Evolutionary conservation across 2,797 vertebrate species (phyloP).

Genomic region (Diglossa cyanea): DNA sequence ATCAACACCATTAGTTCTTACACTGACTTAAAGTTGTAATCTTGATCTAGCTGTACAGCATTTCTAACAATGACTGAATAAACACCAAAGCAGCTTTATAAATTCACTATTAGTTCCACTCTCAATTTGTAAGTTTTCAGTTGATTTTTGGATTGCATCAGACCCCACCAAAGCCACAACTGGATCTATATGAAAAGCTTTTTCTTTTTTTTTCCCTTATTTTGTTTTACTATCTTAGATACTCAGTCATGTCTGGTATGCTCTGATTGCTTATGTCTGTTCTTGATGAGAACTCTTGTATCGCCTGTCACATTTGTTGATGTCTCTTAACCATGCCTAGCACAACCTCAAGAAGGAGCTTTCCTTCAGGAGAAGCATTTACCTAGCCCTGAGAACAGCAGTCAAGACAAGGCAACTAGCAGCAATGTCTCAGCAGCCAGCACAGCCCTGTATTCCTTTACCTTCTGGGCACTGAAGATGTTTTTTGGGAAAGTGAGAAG

Average conservation of each 20-base stretch:
- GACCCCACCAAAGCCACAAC: not conserved
- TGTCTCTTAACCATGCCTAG: not conserved
- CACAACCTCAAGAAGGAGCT: not conserved
- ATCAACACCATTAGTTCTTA: not conserved
- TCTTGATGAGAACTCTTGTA: not conserved
- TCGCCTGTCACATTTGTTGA: not conserved
- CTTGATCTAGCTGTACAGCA: not conserved
- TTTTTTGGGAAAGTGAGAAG: not conserved
- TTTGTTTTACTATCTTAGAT: not conserved
- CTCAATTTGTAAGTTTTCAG: not conserved
- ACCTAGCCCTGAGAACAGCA: not conserved
- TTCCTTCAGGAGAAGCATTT: not conserved
- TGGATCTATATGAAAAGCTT: not conserved
- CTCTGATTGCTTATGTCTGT: not conserved
- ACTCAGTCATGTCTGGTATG: not conserved
- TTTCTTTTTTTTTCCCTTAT: not conserved
- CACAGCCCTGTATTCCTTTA: not conserved
- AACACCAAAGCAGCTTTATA: not conserved
- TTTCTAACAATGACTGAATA: not conserved
- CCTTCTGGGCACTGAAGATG: not conserved
- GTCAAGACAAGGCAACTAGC: not conserved
- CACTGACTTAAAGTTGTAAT: not conserved
- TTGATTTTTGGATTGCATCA: not conserved
- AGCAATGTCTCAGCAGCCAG: not conserved
- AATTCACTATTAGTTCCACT: not conserved